phyloP scores from a whole-genome alignment of 2,797 vertebrate species.

The Corythornis leucogaster region DNA sequence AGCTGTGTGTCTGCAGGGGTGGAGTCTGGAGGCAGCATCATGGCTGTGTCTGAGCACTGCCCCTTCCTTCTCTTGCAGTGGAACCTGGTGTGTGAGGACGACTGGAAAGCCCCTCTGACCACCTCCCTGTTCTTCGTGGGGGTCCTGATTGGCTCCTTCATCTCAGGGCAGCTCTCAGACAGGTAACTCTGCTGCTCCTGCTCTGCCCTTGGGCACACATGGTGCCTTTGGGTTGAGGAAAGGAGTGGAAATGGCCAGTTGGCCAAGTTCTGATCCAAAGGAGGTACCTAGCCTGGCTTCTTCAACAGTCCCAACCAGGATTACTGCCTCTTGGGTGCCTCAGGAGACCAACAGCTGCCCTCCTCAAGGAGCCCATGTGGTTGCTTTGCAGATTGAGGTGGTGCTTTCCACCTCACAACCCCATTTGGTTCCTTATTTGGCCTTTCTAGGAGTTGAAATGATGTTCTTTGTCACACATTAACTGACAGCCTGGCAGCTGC shows the following conservation, averaged over 20 bases:
- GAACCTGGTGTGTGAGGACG: constrained; percentile 89
- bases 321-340: neutral
- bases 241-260: neutral
- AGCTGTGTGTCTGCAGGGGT: neutral
- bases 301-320: neutral
- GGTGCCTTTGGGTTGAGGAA: neutral
- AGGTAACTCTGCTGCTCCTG: constrained; percentile 75
- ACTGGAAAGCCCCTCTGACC: constrained; percentile 90
- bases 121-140: constrained; percentile 89
- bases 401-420: neutral
- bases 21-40: accelerated
- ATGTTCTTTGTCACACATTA: neutral
- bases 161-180: constrained; percentile 93
- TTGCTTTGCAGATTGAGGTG: neutral
- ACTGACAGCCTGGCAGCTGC: neutral
- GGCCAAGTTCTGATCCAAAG: neutral
- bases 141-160: constrained; percentile 87
- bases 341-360: neutral
- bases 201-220: neutral
- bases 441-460: neutral
- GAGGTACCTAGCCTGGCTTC: neutral
- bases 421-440: neutral
- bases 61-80: constrained; percentile 82
- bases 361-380: neutral
- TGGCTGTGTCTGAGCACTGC: neutral